These are phyloP conservation scores for Syrmaticus mikado DNA, from an alignment of 2,113 vertebrate species.

Conservation along the genomic window DNA sequence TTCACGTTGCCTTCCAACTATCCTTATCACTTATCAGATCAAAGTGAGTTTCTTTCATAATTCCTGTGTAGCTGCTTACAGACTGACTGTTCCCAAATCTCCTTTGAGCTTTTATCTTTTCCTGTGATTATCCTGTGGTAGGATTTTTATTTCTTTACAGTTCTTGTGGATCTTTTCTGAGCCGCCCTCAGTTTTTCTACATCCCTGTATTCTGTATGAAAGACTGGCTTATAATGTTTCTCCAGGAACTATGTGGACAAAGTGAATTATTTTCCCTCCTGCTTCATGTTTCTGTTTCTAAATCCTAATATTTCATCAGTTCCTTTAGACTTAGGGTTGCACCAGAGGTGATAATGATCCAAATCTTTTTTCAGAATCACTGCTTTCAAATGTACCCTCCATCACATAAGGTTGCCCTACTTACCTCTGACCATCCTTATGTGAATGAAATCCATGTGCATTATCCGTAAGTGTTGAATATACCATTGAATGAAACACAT, in stretches of 20 bases:
- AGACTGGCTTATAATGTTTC: background rate
- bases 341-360: background rate
- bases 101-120: background rate
- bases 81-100: background rate
- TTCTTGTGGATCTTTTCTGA: background rate
- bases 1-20: background rate
- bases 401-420: background rate
- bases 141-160: background rate
- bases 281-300: background rate
- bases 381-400: background rate
- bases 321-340: background rate
- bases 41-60: background rate
- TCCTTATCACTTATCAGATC: background rate
- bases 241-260: background rate
- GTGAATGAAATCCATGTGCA: background rate
- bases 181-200: background rate
- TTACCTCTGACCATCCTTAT: background rate
- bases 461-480: background rate
- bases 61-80: slow-evolving; percentile 24
- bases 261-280: background rate
- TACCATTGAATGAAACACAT: background rate
- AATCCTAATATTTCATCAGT: background rate
- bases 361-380: background rate
- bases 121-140: background rate
- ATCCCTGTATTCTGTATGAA: background rate